Conservation (phyloP, 2,113 vertebrate genomes). For the Pangasianodon gigas region DNA sequence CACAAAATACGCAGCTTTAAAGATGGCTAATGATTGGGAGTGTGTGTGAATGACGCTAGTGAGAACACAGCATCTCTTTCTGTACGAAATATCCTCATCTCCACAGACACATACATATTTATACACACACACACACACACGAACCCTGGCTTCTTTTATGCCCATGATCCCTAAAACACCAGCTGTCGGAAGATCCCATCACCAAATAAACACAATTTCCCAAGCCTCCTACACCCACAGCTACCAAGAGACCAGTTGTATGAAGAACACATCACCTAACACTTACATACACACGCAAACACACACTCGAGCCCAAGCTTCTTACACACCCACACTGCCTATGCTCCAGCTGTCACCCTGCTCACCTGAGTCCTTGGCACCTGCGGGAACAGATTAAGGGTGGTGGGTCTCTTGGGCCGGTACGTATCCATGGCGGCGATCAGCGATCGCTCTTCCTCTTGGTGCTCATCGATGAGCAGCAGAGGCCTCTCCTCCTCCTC, state of each 20-base stretch:
- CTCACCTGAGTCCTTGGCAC: constrained; percentile 92
- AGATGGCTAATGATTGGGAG: background rate
- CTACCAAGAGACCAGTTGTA: background rate
- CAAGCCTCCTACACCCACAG: background rate
- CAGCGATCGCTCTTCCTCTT: constrained; percentile 56
- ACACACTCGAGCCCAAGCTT: constrained; percentile 6
- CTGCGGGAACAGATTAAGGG: constrained; percentile 93
- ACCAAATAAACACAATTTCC: background rate
- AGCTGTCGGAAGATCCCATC: background rate
- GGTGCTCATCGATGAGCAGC: constrained; percentile 64
- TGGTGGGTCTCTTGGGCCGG: constrained; percentile 92
- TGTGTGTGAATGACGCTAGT: background rate
- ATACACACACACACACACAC: constrained; percentile 28
- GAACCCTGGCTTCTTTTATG: background rate
- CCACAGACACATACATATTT: constrained; percentile 5
- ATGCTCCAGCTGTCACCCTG: constrained; percentile 12
- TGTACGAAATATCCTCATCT: constrained; percentile 2
- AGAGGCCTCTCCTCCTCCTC: constrained; percentile 51
- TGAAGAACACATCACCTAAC: background rate
- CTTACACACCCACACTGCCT: background rate
- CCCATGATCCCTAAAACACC: background rate
- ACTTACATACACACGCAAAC: constrained; percentile 1
- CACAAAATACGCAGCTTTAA: background rate
- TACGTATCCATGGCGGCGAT: constrained; percentile 83
- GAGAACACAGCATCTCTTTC: background rate